These are phyloP conservation scores for Pseudoips prasinana DNA, from an alignment of 2,888 invertebrate species.

Conservation along the genomic window DNA sequence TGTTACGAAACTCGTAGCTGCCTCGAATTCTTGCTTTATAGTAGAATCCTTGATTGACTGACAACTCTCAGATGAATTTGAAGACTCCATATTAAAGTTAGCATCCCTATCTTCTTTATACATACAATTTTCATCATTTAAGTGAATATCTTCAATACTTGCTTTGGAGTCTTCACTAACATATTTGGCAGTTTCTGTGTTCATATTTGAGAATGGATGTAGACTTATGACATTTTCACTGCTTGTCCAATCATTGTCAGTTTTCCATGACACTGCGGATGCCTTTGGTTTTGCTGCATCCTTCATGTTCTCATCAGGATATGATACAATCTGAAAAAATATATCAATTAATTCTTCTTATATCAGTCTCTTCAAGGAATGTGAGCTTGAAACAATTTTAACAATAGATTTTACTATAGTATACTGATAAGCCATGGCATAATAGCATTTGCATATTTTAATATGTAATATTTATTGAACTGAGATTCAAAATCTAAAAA, in stretches of 20 bases:
- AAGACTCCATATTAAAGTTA: slow-evolving; percentile 76
- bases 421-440: no score
- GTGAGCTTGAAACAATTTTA: no score
- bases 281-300: slow-evolving; percentile 74
- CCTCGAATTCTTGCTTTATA: slow-evolving; percentile 61
- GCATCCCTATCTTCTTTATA: slow-evolving; percentile 74
- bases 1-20: slow-evolving; percentile 52
- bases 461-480: no score
- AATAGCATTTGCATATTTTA: no score
- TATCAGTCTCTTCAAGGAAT: no score
- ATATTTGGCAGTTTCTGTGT: slow-evolving; percentile 63
- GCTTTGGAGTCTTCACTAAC: slow-evolving; percentile 74
- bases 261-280: slow-evolving; percentile 72
- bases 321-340: slow-evolving; percentile 60
- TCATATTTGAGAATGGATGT: slow-evolving; percentile 61
- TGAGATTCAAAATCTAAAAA: no score
- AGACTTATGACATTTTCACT: slow-evolving; percentile 66
- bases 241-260: slow-evolving; percentile 63
- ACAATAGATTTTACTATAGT: no score
- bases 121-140: slow-evolving; percentile 74
- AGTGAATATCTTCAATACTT: slow-evolving; percentile 71
- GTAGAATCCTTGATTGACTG: slow-evolving; percentile 70
- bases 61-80: slow-evolving; percentile 75
- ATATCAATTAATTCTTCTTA: neutral
- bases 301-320: slow-evolving; percentile 70